Conservation (phyloP, 2,113 vertebrate species). For the Atrichornis clamosus region DNA sequence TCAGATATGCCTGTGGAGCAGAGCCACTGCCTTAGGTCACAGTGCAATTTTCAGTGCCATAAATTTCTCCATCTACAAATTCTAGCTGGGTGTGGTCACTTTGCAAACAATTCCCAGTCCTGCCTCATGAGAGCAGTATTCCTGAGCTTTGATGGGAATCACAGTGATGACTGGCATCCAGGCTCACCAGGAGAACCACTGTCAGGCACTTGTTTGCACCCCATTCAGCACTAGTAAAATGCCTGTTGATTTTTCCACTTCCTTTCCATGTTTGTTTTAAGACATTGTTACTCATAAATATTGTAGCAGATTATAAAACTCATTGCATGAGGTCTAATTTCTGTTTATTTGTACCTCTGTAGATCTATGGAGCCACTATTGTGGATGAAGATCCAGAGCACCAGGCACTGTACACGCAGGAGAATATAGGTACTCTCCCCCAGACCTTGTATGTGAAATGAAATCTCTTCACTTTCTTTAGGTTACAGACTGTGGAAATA, state of each 20-base stretch:
- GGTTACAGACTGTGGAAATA: not conserved
- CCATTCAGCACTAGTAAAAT: not conserved
- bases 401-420: not conserved
- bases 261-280: not conserved
- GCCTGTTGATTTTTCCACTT: not conserved
- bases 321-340: not conserved
- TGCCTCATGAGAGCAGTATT: not conserved
- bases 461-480: not conserved
- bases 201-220: not conserved
- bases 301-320: not conserved
- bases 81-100: constrained; percentile 48
- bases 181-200: not conserved
- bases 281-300: not conserved
- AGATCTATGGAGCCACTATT: not conserved
- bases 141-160: not conserved
- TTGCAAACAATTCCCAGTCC: not conserved
- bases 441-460: not conserved
- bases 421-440: not conserved
- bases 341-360: not conserved
- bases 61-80: constrained; percentile 8
- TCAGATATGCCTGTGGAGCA: constrained; percentile 18
- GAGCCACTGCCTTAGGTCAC: constrained; percentile 42
- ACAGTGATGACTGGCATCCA: not conserved
- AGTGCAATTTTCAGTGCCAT: constrained; percentile 14
- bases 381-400: not conserved